Evolutionary conservation across 1,140 invertebrate genomes (phyloP), one percentile per base, ranked within the genome.

Genomic region (Drosophila tristis): DNA sequence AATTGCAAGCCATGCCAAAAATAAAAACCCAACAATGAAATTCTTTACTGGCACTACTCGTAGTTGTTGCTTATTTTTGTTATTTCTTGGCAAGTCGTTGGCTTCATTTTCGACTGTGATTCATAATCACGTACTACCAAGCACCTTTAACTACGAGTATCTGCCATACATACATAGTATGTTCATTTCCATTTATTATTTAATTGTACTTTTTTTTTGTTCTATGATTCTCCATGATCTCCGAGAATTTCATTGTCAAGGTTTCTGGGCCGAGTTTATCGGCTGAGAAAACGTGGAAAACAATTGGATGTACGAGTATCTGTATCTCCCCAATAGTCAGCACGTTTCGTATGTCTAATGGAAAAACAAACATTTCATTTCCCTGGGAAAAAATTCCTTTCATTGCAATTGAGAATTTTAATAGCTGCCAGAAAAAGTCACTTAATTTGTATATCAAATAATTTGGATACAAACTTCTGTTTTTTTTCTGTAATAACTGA

Each of bases 211-310:
- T 47, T 29, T 47, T 29, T 47, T 50, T 35, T 44, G 20, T 56
- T 66, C 49, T 29, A 23, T 15, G 25, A 5, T 42, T 54, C 51
- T 55, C 35, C 35, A 51, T 53, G 75, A 80, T 65, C 55, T 50
- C 58, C 43, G 77, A n/a, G 67, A 60, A 66, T 62, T 84, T 85
- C 50, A 79, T 70, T 81, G 66, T 43, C 74, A 82, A 85, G 62
- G 80, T 53, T 15, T 31, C 39, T 43, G 16, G 16, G 56, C 31
- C 9, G 49, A 49, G 44, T 47, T 66, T 48, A 74, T 55, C 29
- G 20, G 53, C 39, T 82, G 79, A 78, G 79, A 81, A 77, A 75
- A 66, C 66, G 45, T 49, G 23, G 20, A 75, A 50, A 64, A 73
- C 70, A 78, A 78, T 72, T 73, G 55, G 29, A 80, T 80, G 23